A percentile compares a stretch with the other conserved stretches of the same genome.
Conservation (phyloP, 2,113 vertebrate genomes). For the Catharus bicknelli region DNA sequence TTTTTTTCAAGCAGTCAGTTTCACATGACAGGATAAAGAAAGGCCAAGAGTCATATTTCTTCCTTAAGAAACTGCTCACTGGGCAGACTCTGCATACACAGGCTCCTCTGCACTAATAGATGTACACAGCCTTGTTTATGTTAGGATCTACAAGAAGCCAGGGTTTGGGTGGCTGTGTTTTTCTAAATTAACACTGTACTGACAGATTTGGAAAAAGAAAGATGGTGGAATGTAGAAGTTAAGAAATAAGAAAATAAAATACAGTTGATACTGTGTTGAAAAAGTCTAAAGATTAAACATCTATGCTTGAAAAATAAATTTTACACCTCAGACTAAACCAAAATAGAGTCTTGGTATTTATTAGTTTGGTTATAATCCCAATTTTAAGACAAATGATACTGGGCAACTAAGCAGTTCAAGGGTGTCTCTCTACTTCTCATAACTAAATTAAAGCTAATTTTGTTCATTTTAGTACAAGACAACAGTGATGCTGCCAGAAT, state of each 20-base stretch:
- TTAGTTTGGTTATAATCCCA: slow-evolving; percentile 5
- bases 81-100: background rate
- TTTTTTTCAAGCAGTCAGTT: background rate
- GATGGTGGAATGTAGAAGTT: slow-evolving; percentile 16
- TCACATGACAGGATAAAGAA: background rate
- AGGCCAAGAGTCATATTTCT: background rate
- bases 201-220: background rate
- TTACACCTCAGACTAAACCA: slow-evolving; percentile 50
- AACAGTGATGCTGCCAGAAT: slow-evolving; percentile 27
- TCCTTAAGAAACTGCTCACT: background rate
- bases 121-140: slow-evolving; percentile 19
- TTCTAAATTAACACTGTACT: slow-evolving; percentile 13
- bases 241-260: slow-evolving; percentile 47
- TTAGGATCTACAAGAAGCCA: slow-evolving; percentile 25
- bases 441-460: slow-evolving; percentile 40
- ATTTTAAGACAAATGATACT: background rate
- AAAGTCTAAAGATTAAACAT: background rate
- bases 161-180: slow-evolving; percentile 8
- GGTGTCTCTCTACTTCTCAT: background rate
- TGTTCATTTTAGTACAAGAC: slow-evolving; percentile 32
- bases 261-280: background rate
- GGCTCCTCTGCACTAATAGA: background rate
- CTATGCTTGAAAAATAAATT: slow-evolving; percentile 35
- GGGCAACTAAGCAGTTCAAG: background rate
- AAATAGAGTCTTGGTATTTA: background rate